Evolutionary conservation across 2,113 vertebrate genomes (phyloP).

Genomic region (Struthio camelus): DNA sequence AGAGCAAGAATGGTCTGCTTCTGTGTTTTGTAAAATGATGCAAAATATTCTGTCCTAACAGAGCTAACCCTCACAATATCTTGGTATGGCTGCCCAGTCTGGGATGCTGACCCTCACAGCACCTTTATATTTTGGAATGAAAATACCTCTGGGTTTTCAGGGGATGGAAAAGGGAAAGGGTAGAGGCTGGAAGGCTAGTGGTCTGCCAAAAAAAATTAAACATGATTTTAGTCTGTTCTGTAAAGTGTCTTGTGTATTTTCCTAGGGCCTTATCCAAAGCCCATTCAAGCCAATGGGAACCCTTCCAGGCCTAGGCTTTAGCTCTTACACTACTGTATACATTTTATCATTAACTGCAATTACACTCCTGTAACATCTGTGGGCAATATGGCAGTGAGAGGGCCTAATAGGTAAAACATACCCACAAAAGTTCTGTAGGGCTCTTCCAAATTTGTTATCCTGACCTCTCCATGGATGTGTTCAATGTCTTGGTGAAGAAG

Average conservation of each 20-base stretch:
- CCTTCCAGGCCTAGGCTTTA: neutral
- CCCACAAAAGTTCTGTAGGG: neutral
- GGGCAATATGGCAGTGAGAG: neutral
- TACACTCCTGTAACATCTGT: neutral
- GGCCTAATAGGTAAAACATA: neutral
- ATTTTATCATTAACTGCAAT: neutral
- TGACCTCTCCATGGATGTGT: neutral
- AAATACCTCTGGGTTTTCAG: neutral
- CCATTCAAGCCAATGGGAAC: neutral
- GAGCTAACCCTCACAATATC: rapidly evolving
- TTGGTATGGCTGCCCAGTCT: neutral
- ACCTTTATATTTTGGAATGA: neutral
- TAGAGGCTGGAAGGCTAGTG: neutral
- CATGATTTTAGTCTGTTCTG: neutral
- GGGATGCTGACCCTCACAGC: neutral
- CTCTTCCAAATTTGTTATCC: neutral
- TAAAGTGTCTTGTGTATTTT: neutral
- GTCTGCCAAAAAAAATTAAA: neutral
- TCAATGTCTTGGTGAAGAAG: neutral
- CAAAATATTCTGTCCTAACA: neutral
- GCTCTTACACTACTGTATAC: neutral
- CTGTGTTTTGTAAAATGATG: neutral
- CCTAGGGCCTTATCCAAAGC: neutral
- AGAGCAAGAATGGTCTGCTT: neutral
- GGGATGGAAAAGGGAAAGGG: neutral